These are phyloP conservation scores for Macrosiphum euphorbiae DNA, from an alignment of 2,888 invertebrate genomes.

Conservation along the genomic window DNA sequence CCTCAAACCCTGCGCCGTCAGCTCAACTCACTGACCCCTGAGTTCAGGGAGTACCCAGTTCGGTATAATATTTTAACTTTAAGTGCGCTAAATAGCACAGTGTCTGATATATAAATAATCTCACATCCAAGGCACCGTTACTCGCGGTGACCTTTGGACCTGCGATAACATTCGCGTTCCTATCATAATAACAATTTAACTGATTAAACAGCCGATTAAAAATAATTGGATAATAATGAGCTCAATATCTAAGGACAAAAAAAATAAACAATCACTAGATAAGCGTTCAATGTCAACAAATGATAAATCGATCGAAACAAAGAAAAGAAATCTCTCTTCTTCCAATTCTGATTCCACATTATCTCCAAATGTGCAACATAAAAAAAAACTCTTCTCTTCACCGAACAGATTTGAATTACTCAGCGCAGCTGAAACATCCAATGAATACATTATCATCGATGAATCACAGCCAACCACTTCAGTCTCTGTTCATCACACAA, in stretches of 20 bases:
- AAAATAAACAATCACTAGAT: too few relatives aligned
- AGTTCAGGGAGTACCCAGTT: constrained; percentile 5
- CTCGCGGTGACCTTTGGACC: constrained; percentile 7
- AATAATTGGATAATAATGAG: too few relatives aligned
- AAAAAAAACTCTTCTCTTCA: constrained; percentile 16
- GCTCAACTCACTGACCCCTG: constrained; percentile 12
- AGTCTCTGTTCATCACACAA: not conserved
- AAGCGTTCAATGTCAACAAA: not conserved
- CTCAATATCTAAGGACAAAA: too few relatives aligned
- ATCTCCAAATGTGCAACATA: not conserved
- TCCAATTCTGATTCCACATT: not conserved
- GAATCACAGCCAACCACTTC: not conserved
- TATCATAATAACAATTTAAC: too few relatives aligned
- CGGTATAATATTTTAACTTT: constrained; percentile 12
- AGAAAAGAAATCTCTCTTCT: not conserved
- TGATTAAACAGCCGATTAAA: too few relatives aligned
- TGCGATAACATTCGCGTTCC: not conserved
- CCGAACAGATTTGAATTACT: constrained; percentile 6
- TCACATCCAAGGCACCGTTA: constrained; percentile 12
- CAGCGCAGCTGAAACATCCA: not conserved
- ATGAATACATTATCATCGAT: not conserved
- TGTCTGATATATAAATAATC: constrained; percentile 7
- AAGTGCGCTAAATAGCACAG: constrained; percentile 5
- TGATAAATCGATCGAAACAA: not conserved
- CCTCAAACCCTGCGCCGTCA: constrained; percentile 8